phyloP scores from a whole-genome alignment of 2,797 vertebrate genomes.

The Moxostoma hubbsi region DNA sequence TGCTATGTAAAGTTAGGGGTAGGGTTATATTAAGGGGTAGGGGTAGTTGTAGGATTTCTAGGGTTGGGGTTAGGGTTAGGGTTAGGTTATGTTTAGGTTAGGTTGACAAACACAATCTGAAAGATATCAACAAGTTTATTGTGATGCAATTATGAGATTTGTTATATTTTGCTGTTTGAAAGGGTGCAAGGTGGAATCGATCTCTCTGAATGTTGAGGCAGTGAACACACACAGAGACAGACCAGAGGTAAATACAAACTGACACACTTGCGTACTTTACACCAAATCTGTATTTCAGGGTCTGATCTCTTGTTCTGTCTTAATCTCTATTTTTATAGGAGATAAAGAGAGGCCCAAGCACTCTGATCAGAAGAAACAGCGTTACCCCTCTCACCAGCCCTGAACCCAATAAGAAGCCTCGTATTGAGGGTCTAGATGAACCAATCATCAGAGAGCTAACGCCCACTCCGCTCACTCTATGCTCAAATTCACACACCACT shows the following conservation, averaged over 20 bases:
- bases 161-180: neutral
- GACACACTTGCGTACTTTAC: neutral
- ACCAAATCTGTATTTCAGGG: neutral
- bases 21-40: no score
- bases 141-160: neutral
- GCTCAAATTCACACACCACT: constrained; percentile 85
- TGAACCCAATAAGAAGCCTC: constrained; percentile 92
- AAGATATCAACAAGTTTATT: neutral
- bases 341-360: constrained; percentile 87
- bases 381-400: constrained; percentile 97
- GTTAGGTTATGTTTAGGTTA: no score
- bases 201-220: constrained; percentile 90
- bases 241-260: constrained; percentile 82
- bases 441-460: constrained; percentile 73
- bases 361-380: constrained; percentile 95
- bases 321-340: constrained; percentile 78
- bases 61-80: no score
- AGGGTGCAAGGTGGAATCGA: constrained; percentile 94
- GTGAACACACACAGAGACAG: constrained; percentile 95
- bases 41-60: no score
- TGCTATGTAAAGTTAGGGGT: no score
- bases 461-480: constrained; percentile 76
- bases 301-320: constrained; percentile 40
- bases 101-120: neutral
- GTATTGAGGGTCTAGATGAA: constrained; percentile 90